These are phyloP conservation scores for Picus viridis DNA, from an alignment of 2,797 vertebrate genomes.

Conservation along the genomic window DNA sequence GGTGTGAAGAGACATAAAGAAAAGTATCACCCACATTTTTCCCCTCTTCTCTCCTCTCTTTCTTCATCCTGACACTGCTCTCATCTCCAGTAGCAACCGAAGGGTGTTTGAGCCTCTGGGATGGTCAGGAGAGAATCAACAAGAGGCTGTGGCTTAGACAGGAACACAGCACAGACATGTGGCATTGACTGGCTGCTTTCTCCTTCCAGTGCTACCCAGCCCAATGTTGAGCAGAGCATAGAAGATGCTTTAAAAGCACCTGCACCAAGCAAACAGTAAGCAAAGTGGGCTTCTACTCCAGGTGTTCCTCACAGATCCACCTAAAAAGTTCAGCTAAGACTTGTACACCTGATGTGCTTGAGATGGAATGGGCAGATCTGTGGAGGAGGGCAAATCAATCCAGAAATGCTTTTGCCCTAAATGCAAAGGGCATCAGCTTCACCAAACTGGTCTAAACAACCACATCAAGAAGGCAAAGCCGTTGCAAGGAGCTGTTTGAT, in stretches of 20 bases:
- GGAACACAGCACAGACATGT: rapidly evolving
- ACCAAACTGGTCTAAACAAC: neutral
- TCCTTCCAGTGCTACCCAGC: neutral
- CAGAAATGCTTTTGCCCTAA: neutral
- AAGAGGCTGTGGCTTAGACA: neutral
- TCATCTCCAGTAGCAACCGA: neutral
- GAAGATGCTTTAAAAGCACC: neutral
- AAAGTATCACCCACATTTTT: neutral
- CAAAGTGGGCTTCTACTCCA: neutral
- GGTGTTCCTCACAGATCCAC: neutral
- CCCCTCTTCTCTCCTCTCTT: neutral
- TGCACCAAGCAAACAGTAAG: neutral
- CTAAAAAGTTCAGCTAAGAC: neutral
- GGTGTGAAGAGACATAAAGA: neutral
- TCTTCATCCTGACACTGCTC: neutral
- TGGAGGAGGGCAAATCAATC: neutral
- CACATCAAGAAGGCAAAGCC: neutral
- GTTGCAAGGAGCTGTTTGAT: neutral
- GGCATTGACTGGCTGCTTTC: neutral
- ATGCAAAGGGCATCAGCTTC: neutral
- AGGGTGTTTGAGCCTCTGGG: neutral
- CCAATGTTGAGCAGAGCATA: neutral
- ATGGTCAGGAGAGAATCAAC: neutral
- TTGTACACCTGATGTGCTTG: neutral
- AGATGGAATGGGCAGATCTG: neutral